These are phyloP conservation scores for Ephialtes manifestator DNA, from an alignment of 2,888 invertebrate genomes.

Conservation along the genomic window DNA sequence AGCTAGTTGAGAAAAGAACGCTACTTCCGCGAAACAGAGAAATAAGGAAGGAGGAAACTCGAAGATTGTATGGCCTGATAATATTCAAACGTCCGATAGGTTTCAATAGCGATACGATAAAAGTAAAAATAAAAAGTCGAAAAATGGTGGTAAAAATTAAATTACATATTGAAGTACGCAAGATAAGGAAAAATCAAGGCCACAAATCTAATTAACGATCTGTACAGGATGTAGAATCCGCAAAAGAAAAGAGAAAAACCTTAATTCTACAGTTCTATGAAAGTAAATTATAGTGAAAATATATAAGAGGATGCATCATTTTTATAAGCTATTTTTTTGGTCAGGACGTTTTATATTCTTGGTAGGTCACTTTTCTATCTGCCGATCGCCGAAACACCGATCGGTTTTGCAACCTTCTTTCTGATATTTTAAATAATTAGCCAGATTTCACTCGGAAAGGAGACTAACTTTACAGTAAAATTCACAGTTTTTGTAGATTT, in stretches of 20 bases:
- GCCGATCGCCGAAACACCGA: no score
- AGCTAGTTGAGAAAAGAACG: constrained; percentile 24
- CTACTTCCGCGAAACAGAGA: constrained; percentile 21
- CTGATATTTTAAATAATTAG: no score
- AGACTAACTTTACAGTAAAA: no score
- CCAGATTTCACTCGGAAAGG: no score
- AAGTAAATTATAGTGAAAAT: no score
- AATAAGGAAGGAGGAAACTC: background rate
- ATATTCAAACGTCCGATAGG: background rate
- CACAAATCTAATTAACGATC: background rate
- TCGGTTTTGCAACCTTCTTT: no score
- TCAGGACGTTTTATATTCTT: no score
- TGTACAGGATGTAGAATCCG: background rate
- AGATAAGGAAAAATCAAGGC: background rate
- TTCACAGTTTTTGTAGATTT: no score
- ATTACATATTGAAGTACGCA: background rate
- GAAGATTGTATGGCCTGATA: constrained; percentile 18
- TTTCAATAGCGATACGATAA: constrained; percentile 12
- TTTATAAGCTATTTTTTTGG: no score
- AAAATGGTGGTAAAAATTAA: background rate
- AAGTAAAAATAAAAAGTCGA: background rate
- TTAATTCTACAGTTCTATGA: no score
- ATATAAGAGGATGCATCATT: no score
- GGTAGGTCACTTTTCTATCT: no score
- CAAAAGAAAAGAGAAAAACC: background rate